These are phyloP conservation scores for Nilaparvata lugens DNA, from an alignment of 1,140 invertebrate species.

Conservation along the genomic window DNA sequence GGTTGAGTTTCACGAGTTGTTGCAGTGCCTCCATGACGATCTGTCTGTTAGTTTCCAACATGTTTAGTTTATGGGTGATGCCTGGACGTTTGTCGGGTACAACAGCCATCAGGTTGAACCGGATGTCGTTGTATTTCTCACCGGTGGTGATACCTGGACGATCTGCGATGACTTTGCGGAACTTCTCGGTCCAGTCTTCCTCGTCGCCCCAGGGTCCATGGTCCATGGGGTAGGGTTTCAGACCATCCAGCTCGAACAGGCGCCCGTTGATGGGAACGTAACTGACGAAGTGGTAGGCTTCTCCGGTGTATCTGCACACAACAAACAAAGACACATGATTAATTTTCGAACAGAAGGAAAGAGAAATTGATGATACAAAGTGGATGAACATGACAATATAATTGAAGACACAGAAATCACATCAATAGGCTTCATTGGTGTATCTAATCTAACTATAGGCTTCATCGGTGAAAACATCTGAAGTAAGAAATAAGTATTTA, in stretches of 20 bases:
- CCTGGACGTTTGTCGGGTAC: slow-evolving; percentile 85
- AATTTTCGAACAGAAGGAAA: too few relatives aligned
- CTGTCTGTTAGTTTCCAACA: slow-evolving; percentile 81
- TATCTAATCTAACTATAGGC: too few relatives aligned
- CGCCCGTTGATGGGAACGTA: slow-evolving; percentile 93
- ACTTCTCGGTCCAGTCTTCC: slow-evolving; percentile 96
- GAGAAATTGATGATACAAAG: too few relatives aligned
- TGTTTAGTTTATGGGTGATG: slow-evolving; percentile 77
- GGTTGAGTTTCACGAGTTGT: slow-evolving; percentile 52
- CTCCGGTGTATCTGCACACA: slow-evolving; percentile 51
- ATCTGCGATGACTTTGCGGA: slow-evolving; percentile 84
- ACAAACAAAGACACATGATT: background rate
- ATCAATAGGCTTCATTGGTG: too few relatives aligned
- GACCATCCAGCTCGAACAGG: slow-evolving; percentile 90
- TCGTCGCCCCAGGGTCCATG: slow-evolving; percentile 84
- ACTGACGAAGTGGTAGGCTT: slow-evolving; percentile 97
- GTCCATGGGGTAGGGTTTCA: slow-evolving; percentile 94
- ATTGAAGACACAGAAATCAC: too few relatives aligned
- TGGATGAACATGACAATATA: too few relatives aligned
- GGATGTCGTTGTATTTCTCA: slow-evolving; percentile 88
- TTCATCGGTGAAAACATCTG: too few relatives aligned
- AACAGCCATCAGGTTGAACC: slow-evolving; percentile 96
- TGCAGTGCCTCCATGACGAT: slow-evolving; percentile 83
- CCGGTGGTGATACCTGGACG: slow-evolving; percentile 83
- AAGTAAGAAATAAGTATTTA: too few relatives aligned